Evolutionary conservation across 2,888 invertebrate species (phyloP), one percentile per base, ranked within the genome.

Genomic region (Aromia moschata): DNA sequence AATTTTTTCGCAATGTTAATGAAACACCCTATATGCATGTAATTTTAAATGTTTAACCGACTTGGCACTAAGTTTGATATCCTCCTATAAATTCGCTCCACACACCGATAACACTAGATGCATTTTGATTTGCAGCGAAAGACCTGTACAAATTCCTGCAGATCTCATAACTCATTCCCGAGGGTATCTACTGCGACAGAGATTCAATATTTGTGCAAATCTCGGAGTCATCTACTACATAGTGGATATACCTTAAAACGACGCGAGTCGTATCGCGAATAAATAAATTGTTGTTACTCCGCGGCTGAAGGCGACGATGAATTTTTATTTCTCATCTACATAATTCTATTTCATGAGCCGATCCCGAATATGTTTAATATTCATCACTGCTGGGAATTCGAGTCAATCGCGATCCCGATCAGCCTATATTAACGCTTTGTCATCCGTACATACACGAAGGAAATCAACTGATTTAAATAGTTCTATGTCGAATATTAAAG

Each of bases 311-410:
- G 15, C 49, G 38, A 38, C 46, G 49, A 53, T 60, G 62, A 62
- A 65, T 65, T 65, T 62, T 62, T 60, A 65, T 62, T 58, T 46
- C 62, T 58, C 54, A 60, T 60, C 60, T 65, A 56, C 58, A 65
- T 62, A 65, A 65, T 58, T 65, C 58, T 62, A 65, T 62, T 57
- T 58, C 47, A 57, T 60, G 60, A 62, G 62, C 46, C 57, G 10
- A 53, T 65, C 58, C 56, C 62, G 36, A 36, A 56, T 46, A 49
- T 44, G 60, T 49, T 65, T 60, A 62, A 65, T 56, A 65, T 65
- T 65, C 65, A 65, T 65, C 53, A 56, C 62, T 38, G 18, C 10
- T 51, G 58, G 53, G 54, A 43, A 52, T 56, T 58, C 43, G 30
- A 33, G 36, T 58, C 38, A 43, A 37, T 41, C 43, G 25, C 46